These are phyloP conservation scores for Enteromius viviparus DNA, from an alignment of 2,797 vertebrate genomes.

Conservation along the genomic window DNA sequence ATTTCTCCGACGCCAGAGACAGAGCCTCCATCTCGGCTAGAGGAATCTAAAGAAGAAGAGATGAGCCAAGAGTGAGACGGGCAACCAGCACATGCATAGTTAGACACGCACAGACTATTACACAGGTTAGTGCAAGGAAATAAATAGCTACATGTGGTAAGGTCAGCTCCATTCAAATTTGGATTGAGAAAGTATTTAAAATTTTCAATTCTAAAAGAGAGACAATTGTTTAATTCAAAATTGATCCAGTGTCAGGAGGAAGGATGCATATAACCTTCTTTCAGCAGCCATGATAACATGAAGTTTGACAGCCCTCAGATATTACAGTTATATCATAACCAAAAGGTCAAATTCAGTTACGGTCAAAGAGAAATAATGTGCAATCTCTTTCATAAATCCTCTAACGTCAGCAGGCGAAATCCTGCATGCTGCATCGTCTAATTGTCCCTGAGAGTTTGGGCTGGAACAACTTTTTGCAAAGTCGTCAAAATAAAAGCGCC, in stretches of 20 bases:
- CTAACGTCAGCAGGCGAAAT: slow-evolving; percentile 55
- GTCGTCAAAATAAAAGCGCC: slow-evolving; percentile 45
- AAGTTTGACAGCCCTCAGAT: not conserved
- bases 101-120: slow-evolving; percentile 50
- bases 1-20: slow-evolving; percentile 98
- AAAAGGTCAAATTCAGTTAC: not conserved
- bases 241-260: not conserved
- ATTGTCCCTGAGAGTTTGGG: slow-evolving; percentile 45
- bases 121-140: slow-evolving; percentile 21
- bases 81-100: slow-evolving; percentile 63
- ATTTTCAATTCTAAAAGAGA: not conserved
- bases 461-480: slow-evolving; percentile 51
- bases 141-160: not conserved
- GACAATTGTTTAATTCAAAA: not conserved
- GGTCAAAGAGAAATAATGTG: not conserved
- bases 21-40: slow-evolving; percentile 99
- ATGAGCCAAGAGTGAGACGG: slow-evolving; percentile 88
- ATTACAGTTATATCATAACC: not conserved
- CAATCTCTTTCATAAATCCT: slow-evolving; percentile 5
- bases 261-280: not conserved
- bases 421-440: slow-evolving; percentile 25
- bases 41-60: slow-evolving; percentile 97
- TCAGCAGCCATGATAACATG: not conserved
- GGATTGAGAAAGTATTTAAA: not conserved
- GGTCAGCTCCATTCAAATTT: not conserved